phyloP scores from a whole-genome alignment of 2,888 invertebrate species.

The Caenorhabditis virilis region DNA sequence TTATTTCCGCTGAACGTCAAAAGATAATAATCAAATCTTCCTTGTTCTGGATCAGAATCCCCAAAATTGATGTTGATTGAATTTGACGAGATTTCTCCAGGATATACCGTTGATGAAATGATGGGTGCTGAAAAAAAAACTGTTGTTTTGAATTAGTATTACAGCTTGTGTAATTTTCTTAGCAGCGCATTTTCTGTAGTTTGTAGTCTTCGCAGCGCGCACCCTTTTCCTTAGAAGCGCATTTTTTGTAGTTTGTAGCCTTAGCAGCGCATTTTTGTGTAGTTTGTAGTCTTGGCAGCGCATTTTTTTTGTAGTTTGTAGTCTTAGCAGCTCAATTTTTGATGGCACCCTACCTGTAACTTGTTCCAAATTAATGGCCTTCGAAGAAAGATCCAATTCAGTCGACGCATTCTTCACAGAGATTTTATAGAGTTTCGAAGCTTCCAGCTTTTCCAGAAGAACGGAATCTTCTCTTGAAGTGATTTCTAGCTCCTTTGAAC shows the following conservation, averaged over 20 bases:
- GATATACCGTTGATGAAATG: constrained; percentile 65
- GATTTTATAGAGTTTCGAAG: constrained; percentile 56
- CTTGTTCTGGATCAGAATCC: constrained; percentile 64
- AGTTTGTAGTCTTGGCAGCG: too few species aligned
- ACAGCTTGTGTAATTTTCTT: too few species aligned
- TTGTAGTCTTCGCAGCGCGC: too few species aligned
- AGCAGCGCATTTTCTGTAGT: too few species aligned
- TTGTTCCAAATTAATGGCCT: constrained; percentile 55
- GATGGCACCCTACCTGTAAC: too few species aligned
- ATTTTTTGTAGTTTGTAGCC: too few species aligned
- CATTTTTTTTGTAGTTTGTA: too few species aligned
- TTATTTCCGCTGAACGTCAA: constrained; percentile 59
- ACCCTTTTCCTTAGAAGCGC: too few species aligned
- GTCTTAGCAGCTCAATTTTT: too few species aligned
- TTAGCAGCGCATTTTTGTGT: too few species aligned
- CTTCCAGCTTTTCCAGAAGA: constrained; percentile 55
- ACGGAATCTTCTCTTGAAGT: constrained; percentile 46
- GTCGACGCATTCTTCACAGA: constrained; percentile 59
- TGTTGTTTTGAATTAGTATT: too few species aligned
- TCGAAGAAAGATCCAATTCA: constrained; percentile 54
- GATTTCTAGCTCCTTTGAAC: constrained; percentile 25
- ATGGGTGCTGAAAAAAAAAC: constrained; percentile 59
- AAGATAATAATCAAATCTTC: constrained; percentile 61
- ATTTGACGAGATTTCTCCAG: constrained; percentile 65
- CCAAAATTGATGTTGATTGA: constrained; percentile 67